phyloP scores from a whole-genome alignment of 2,888 invertebrate genomes.

The Prionchulus punctatus region DNA sequence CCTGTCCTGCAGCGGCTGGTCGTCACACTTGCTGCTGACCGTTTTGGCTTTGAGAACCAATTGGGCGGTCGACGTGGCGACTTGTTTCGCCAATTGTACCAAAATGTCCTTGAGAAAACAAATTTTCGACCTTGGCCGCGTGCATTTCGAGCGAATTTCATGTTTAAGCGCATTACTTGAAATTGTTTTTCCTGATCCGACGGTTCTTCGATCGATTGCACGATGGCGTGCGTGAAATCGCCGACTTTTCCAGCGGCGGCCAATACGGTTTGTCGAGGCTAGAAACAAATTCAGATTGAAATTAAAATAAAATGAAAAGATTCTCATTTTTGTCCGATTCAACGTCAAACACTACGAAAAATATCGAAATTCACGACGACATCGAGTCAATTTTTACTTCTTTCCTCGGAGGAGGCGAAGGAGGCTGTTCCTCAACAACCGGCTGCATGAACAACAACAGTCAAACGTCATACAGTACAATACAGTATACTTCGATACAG shows the following conservation, averaged over 20 bases:
- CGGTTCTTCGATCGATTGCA: slow-evolving; percentile 79
- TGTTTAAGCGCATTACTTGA: slow-evolving; percentile 19
- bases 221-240: slow-evolving; percentile 81
- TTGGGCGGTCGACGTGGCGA: slow-evolving; percentile 92
- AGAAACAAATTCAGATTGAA: slow-evolving; percentile 17
- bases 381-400: neutral
- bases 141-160: neutral
- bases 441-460: no score
- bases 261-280: slow-evolving; percentile 75
- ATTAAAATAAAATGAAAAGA: neutral
- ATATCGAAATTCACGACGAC: neutral
- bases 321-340: neutral
- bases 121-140: neutral
- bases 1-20: slow-evolving; percentile 58
- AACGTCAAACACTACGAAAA: neutral
- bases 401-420: neutral
- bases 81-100: slow-evolving; percentile 79
- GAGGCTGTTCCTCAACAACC: neutral
- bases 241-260: slow-evolving; percentile 91
- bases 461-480: no score
- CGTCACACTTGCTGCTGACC: slow-evolving; percentile 69
- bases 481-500: no score
- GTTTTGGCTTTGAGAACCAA: slow-evolving; percentile 88
- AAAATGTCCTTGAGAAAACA: slow-evolving; percentile 54
- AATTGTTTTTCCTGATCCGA: slow-evolving; percentile 42